Evolutionary conservation across 2,797 vertebrate genomes (phyloP).

Genomic region (Lacerta bilineata): DNA sequence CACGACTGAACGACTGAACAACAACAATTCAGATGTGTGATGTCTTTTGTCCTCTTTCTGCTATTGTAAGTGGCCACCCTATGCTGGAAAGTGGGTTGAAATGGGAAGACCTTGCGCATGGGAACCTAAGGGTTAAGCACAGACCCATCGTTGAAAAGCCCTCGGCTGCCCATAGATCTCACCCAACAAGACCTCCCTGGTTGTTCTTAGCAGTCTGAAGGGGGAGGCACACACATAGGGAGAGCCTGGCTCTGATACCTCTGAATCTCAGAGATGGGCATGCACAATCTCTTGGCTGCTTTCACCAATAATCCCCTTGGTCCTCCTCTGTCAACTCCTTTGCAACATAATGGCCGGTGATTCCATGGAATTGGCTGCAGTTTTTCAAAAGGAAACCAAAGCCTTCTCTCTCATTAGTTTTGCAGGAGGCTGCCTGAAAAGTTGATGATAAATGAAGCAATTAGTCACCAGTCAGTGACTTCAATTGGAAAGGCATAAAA

Average conservation of each 20-base stretch:
- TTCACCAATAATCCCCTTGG: slow-evolving; percentile 59
- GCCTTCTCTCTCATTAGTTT: slow-evolving; percentile 67
- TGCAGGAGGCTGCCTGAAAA: slow-evolving; percentile 72
- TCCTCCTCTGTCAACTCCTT: slow-evolving; percentile 55
- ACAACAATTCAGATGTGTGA: not conserved
- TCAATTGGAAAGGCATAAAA: slow-evolving; percentile 75
- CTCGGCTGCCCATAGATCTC: not conserved
- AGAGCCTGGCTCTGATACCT: slow-evolving; percentile 4
- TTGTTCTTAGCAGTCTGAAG: not conserved
- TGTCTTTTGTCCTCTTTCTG: not conserved
- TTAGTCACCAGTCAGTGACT: slow-evolving; percentile 67
- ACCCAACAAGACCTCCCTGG: too few relatives aligned
- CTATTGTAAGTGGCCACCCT: not conserved
- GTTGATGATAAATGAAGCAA: slow-evolving; percentile 72
- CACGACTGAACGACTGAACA: too few relatives aligned
- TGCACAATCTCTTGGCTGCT: slow-evolving; percentile 35
- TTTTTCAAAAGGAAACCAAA: slow-evolving; percentile 68
- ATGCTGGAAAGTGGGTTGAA: not conserved
- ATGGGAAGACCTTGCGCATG: not conserved
- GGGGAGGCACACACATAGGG: too few relatives aligned
- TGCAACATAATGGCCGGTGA: slow-evolving; percentile 65
- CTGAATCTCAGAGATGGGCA: slow-evolving; percentile 14
- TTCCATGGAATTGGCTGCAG: slow-evolving; percentile 55
- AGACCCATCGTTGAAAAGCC: not conserved
- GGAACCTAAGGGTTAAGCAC: not conserved